Conservation (phyloP, 2,888 invertebrate species). For the Mesorhabditis belari region DNA sequence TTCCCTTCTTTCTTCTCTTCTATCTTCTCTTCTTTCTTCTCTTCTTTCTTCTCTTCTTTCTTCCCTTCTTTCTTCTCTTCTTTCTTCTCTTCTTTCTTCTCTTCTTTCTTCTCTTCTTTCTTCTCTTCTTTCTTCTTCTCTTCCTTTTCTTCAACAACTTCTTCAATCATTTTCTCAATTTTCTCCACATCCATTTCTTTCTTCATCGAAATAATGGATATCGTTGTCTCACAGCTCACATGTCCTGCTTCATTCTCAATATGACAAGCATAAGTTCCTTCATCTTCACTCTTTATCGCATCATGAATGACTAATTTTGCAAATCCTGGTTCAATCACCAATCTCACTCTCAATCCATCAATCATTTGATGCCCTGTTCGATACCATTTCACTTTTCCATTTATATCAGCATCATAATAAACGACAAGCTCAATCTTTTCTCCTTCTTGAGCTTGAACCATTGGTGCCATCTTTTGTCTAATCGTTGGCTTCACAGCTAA, state of each 20-base stretch:
- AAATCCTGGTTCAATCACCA: neutral
- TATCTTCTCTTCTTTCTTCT: neutral
- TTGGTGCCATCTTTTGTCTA: slow-evolving; percentile 7
- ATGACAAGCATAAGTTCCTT: slow-evolving; percentile 55
- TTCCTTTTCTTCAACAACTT: slow-evolving; percentile 9
- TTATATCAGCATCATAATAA: slow-evolving; percentile 13
- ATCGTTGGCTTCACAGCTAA: slow-evolving; percentile 21
- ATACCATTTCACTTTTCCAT: slow-evolving; percentile 17
- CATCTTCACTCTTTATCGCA: slow-evolving; percentile 2
- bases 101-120: slow-evolving; percentile 1
- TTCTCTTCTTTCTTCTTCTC: slow-evolving; percentile 16
- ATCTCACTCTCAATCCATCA: neutral
- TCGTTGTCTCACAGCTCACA: slow-evolving; percentile 12
- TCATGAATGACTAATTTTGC: neutral
- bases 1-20: slow-evolving; percentile 7
- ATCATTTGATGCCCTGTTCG: neutral
- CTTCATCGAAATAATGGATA: slow-evolving; percentile 14
- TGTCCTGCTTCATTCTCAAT: slow-evolving; percentile 55
- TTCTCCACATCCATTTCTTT: slow-evolving; percentile 4
- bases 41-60: slow-evolving; percentile 5
- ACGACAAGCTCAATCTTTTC: slow-evolving; percentile 24
- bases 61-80: slow-evolving; percentile 6
- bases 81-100: neutral
- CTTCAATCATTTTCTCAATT: neutral
- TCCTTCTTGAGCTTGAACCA: slow-evolving; percentile 16